phyloP scores from a whole-genome alignment of 1,140 invertebrate genomes.

The Conus betulinus region DNA sequence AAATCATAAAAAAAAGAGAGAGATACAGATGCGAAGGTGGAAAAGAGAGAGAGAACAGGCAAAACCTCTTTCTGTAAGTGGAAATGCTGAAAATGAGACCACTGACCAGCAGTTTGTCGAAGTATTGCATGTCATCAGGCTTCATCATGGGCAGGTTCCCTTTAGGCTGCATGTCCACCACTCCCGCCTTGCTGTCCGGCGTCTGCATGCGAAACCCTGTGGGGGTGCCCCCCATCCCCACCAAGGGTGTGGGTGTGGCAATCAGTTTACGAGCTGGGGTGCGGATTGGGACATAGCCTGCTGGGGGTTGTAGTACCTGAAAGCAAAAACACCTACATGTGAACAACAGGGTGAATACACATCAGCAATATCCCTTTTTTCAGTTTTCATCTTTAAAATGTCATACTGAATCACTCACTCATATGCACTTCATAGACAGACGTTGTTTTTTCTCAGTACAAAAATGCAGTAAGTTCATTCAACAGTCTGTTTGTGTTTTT shows the following conservation, averaged over 20 bases:
- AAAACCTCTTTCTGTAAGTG: too few relatives aligned
- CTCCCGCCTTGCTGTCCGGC: slow-evolving; percentile 83
- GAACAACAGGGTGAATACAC: not conserved
- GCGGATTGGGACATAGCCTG: slow-evolving; percentile 96
- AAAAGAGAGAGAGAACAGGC: too few relatives aligned
- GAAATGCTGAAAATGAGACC: too few relatives aligned
- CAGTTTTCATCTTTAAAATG: too few relatives aligned
- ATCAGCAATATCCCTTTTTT: too few relatives aligned
- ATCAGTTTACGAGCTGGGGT: slow-evolving; percentile 98
- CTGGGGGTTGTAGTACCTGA: slow-evolving; percentile 89
- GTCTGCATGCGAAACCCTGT: slow-evolving; percentile 94
- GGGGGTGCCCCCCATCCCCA: slow-evolving; percentile 84
- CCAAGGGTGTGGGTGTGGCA: slow-evolving; percentile 97
- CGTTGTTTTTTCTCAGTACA: too few relatives aligned
- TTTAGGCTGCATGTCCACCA: slow-evolving; percentile 98
- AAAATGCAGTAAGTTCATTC: too few relatives aligned
- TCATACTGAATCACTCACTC: too few relatives aligned
- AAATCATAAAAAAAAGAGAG: too few relatives aligned
- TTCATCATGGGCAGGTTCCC: slow-evolving; percentile 99
- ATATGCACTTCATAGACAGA: too few relatives aligned
- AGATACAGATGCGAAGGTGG: too few relatives aligned
- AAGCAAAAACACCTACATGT: slow-evolving; percentile 20
- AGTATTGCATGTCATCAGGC: slow-evolving; percentile 99
- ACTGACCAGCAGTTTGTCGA: slow-evolving; percentile 92
- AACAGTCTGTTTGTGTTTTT: too few relatives aligned